phyloP scores from a whole-genome alignment of 2,113 vertebrate genomes.

The Polypterus senegalus region DNA sequence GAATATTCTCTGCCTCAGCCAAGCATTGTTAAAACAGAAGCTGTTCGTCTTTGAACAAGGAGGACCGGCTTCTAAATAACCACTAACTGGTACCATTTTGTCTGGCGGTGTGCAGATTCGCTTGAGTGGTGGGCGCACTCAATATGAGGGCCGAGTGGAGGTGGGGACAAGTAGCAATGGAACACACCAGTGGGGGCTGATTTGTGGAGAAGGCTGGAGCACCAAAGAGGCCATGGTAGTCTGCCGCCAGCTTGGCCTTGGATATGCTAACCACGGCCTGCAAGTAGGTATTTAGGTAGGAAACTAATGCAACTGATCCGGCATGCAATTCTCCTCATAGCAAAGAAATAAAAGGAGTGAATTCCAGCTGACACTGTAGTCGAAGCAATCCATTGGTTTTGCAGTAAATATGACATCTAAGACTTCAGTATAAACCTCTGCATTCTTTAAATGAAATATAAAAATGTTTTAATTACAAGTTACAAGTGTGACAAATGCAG shows the following conservation, averaged over 20 bases:
- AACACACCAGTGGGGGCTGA: conserved; percentile 69
- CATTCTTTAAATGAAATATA: no score
- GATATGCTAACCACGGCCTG: conserved; percentile 81
- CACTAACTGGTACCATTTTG: conserved; percentile 8
- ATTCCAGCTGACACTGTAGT: no score
- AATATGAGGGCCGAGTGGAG: conserved; percentile 82
- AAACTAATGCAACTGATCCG: background rate
- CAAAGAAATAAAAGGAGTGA: no score
- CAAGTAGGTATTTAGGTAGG: conserved; percentile 61
- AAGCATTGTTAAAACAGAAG: conserved; percentile 1
- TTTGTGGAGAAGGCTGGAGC: conserved; percentile 85
- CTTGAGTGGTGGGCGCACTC: conserved; percentile 75
- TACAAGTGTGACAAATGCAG: no score
- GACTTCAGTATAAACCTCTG: no score
- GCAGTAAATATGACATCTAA: no score
- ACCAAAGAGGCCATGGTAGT: conserved; percentile 76
- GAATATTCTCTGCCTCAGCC: background rate
- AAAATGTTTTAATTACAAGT: no score
- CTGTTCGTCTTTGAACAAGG: background rate
- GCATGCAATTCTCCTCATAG: background rate
- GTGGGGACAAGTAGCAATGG: conserved; percentile 50
- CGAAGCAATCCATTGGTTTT: no score
- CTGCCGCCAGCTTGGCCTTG: conserved; percentile 86
- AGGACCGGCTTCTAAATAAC: background rate
- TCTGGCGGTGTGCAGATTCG: conserved; percentile 64